phyloP scores from a whole-genome alignment of 2,113 vertebrate species.

The Mustela lutreola region DNA sequence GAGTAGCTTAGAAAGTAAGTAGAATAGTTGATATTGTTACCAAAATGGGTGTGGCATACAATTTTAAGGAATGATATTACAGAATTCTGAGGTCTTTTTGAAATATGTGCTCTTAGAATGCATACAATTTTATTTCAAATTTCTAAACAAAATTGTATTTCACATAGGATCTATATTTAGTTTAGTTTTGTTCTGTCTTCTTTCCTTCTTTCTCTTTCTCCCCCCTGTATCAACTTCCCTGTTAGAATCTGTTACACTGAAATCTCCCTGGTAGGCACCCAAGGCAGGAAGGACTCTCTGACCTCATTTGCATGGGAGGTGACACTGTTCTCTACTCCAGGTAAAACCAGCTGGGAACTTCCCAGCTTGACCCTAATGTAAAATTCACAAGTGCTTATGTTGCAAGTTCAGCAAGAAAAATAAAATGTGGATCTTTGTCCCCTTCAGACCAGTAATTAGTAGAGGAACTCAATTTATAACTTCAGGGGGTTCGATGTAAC shows the following conservation, averaged over 20 bases:
- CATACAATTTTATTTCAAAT: slow-evolving; percentile 39
- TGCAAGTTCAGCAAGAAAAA: slow-evolving; percentile 64
- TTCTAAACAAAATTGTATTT: slow-evolving; percentile 44
- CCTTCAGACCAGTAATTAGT: slow-evolving; percentile 62
- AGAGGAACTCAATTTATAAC: slow-evolving; percentile 67
- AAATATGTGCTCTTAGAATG: slow-evolving; percentile 36
- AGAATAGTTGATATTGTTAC: slow-evolving; percentile 76
- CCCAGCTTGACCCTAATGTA: slow-evolving; percentile 76
- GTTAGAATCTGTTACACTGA: slow-evolving; percentile 21
- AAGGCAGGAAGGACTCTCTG: slow-evolving; percentile 57
- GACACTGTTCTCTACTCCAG: slow-evolving; percentile 23
- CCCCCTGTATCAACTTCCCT: neutral
- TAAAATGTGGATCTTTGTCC: slow-evolving; percentile 62
- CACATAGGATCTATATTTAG: neutral
- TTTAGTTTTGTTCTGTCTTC: slow-evolving; percentile 8
- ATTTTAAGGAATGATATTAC: slow-evolving; percentile 68
- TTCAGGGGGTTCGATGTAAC: slow-evolving; percentile 71
- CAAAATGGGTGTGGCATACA: slow-evolving; percentile 37
- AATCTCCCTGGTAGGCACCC: slow-evolving; percentile 34
- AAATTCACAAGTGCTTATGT: slow-evolving; percentile 71
- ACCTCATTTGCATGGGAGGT: slow-evolving; percentile 64
- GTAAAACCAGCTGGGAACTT: slow-evolving; percentile 60
- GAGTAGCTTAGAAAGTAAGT: slow-evolving; percentile 71
- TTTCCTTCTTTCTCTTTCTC: neutral
- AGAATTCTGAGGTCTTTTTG: slow-evolving; percentile 69